Conservation (phyloP, 2,113 vertebrate species). For the Rhinolophus ferrumequinum region DNA sequence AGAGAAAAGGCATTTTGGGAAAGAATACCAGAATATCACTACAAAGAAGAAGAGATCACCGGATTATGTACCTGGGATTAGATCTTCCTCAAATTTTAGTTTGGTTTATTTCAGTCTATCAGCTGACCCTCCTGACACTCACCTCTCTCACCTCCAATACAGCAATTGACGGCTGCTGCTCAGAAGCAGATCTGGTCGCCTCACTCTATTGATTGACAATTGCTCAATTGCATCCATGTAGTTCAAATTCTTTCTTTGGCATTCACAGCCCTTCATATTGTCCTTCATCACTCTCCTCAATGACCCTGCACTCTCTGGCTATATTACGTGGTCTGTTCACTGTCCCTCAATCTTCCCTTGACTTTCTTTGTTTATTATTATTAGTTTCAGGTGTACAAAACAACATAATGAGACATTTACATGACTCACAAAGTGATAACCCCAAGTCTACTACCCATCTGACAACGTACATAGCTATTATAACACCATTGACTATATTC, state of each 20-base stretch:
- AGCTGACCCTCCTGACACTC: not conserved
- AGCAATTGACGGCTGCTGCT: fast-evolving
- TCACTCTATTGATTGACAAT: not conserved
- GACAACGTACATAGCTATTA: too few species aligned
- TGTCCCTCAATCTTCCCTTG: not conserved
- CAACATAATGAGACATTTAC: too few species aligned
- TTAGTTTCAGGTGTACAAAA: too few species aligned
- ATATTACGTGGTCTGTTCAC: not conserved
- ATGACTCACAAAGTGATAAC: too few species aligned
- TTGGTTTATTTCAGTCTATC: not conserved
- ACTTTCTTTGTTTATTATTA: not conserved
- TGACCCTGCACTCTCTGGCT: not conserved
- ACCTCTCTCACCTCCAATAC: not conserved
- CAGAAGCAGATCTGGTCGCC: not conserved
- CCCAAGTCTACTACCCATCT: too few species aligned
- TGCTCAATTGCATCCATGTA: fast-evolving
- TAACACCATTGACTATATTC: too few species aligned
- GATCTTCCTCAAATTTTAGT: not conserved
- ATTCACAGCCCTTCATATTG: not conserved
- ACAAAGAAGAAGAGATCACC: too few species aligned
- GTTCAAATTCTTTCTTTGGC: not conserved
- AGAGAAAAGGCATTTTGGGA: too few species aligned
- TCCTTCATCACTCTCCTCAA: not conserved
- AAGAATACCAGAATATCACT: too few species aligned
- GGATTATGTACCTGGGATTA: not conserved